Percentiles rank a stretch among this genome's conserved stretches.
phyloP scores from a whole-genome alignment of 1,140 invertebrate species.

The Lordiphosa stackelbergi region DNA sequence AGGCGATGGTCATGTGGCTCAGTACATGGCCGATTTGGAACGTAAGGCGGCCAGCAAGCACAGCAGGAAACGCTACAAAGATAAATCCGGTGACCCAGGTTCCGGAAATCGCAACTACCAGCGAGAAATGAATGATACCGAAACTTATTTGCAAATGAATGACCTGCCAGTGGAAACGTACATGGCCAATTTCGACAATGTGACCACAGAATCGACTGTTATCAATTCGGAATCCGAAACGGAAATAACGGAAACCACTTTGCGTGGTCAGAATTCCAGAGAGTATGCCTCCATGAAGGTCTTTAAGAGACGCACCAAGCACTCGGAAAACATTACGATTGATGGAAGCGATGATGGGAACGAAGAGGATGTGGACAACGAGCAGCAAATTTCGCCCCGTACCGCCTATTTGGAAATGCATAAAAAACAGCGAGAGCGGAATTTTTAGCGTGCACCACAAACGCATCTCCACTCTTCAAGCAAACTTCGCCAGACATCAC shows the following conservation, averaged over 20 bases:
- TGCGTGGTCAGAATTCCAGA: conserved; percentile 6
- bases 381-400: conserved; percentile 41
- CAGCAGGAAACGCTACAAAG: conserved; percentile 38
- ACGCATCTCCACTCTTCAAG: no score
- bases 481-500: background rate
- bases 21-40: conserved; percentile 40
- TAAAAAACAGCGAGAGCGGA: conserved; percentile 25
- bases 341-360: background rate
- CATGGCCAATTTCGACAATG: conserved; percentile 33
- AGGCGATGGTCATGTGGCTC: conserved; percentile 32
- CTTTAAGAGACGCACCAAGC: conserved; percentile 42
- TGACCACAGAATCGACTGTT: conserved; percentile 11
- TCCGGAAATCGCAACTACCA: no score
- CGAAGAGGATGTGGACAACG: conserved; percentile 6
- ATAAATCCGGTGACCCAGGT: conserved; percentile 12
- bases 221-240: conserved; percentile 32
- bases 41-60: conserved; percentile 37
- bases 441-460: conserved; percentile 16
- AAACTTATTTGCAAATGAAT: conserved; percentile 1
- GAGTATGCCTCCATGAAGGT: conserved; percentile 46
- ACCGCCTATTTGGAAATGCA: conserved; percentile 39
- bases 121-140: background rate
- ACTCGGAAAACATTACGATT: background rate
- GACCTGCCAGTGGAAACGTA: conserved; percentile 30
- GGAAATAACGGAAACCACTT: conserved; percentile 27